Evolutionary conservation across 2,888 invertebrate genomes (phyloP), one percentile per base, ranked within the genome.

Genomic region (Heliothis peltigera): DNA sequence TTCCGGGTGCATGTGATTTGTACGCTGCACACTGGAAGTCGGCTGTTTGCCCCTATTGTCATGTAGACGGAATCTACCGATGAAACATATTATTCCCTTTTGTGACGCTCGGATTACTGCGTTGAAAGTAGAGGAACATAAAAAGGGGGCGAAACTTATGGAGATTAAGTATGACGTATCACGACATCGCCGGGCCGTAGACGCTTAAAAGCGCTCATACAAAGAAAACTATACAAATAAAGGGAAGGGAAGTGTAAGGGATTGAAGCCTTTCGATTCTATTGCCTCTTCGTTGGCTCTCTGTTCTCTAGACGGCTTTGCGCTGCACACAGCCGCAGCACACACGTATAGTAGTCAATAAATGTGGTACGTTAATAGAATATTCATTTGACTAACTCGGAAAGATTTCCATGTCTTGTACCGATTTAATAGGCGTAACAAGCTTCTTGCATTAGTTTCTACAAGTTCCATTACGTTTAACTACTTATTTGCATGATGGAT

Each of bases 121-220:
- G 25, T 52, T 48, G 28, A 43, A 64, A 57, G 65, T 49, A 44
- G 44, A 57, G 47, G 53, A 56, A 74, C 48, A 64, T 55, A 60
- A 54, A 72, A 66, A 60, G 53, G 59, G 70, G 32, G 75, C 51
- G 48, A 60, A 78, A 59, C 55, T 65, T 75, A 64, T 60, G 62
- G 53, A 75, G 75, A 79, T 79, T 79, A 75, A 79, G 64, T 70
- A 64, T 75, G 75, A 78, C 61, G 60, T 77, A 77, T 77, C 49
- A 52, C 55, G 72, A 60, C 52, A 59, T 61, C 42, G 44, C 48
- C 19, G 48, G 25, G 54, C 60, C 47, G 43, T 55, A 65, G 19
- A 47, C 66, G 58, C 57, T 75, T 61, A 60, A 53, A 73, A 77
- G 56, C 56, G 59, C 53, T 35, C 72, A 42, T 67, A 66, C 61